Evolutionary conservation across 2,797 vertebrate genomes (phyloP).

Genomic region (Perodicticus potto): DNA sequence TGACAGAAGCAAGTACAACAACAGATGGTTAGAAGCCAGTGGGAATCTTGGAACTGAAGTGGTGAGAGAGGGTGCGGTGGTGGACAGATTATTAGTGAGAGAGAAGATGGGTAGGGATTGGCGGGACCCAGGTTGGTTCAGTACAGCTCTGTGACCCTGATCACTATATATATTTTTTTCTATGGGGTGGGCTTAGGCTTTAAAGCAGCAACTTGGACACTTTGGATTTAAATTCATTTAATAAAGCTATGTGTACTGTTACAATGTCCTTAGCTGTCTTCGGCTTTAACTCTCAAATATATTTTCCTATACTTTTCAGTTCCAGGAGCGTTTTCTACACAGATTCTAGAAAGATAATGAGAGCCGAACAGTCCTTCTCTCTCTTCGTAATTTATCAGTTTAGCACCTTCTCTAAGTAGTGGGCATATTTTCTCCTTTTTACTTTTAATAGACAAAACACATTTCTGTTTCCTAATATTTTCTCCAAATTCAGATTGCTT

Average conservation of each 20-base stretch:
- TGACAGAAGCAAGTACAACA: background rate
- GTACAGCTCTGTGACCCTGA: background rate
- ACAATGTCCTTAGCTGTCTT: background rate
- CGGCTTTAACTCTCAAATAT: background rate
- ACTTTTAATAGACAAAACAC: conserved; percentile 12
- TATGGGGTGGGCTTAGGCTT: background rate
- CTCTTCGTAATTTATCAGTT: conserved; percentile 61
- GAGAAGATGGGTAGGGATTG: background rate
- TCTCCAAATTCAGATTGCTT: conserved; percentile 1
- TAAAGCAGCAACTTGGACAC: background rate
- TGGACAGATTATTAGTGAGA: background rate
- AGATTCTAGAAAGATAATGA: background rate
- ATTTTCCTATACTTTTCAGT: background rate
- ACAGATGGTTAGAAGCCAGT: background rate
- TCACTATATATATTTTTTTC: background rate
- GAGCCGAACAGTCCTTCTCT: conserved; percentile 6
- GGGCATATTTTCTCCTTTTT: background rate
- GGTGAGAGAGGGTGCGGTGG: background rate
- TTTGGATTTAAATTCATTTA: background rate
- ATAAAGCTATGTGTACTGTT: background rate
- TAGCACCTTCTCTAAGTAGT: conserved; percentile 40
- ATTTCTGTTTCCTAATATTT: conserved; percentile 48
- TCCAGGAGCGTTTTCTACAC: conserved; percentile 29
- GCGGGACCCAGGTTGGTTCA: background rate
- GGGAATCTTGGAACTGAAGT: background rate